Percentiles rank a stretch among this genome's conserved stretches.
Conservation (phyloP, 2,797 vertebrate species). For the Ctenopoma kingsleyae region DNA sequence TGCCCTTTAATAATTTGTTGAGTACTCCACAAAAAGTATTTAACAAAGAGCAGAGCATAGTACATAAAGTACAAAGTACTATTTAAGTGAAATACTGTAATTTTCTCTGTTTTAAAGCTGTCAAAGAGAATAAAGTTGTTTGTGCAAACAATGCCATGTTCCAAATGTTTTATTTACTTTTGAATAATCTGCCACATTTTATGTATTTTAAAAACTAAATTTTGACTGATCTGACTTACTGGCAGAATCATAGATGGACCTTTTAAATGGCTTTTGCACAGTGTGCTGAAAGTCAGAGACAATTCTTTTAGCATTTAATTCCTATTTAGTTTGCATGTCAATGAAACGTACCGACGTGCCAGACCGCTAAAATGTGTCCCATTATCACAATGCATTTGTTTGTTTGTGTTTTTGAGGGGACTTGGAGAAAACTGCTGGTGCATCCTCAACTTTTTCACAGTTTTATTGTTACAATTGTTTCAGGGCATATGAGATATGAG, state of each 20-base stretch:
- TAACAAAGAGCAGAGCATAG: too few relatives aligned
- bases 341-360: constrained; percentile 19
- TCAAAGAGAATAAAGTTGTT: too few relatives aligned
- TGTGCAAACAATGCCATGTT: too few relatives aligned
- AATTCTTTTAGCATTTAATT: constrained; percentile 13
- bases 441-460: neutral
- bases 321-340: constrained; percentile 32
- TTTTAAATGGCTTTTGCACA: constrained; percentile 35
- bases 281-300: constrained; percentile 22
- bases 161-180: too few relatives aligned
- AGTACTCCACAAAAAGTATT: neutral
- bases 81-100: too few relatives aligned
- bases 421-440: neutral
- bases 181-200: too few relatives aligned
- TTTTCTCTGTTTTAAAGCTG: too few relatives aligned
- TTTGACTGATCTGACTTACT: neutral
- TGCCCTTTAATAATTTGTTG: neutral
- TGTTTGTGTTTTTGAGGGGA: neutral
- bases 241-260: constrained; percentile 21
- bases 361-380: neutral
- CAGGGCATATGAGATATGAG: constrained; percentile 8
- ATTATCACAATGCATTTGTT: constrained; percentile 19
- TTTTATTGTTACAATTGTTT: constrained; percentile 15
- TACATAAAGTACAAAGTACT: too few relatives aligned
- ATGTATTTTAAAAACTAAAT: too few relatives aligned